Evolutionary conservation across 2,113 vertebrate species (phyloP), one percentile per base, ranked within the genome.

Genomic region (Perca flavescens): DNA sequence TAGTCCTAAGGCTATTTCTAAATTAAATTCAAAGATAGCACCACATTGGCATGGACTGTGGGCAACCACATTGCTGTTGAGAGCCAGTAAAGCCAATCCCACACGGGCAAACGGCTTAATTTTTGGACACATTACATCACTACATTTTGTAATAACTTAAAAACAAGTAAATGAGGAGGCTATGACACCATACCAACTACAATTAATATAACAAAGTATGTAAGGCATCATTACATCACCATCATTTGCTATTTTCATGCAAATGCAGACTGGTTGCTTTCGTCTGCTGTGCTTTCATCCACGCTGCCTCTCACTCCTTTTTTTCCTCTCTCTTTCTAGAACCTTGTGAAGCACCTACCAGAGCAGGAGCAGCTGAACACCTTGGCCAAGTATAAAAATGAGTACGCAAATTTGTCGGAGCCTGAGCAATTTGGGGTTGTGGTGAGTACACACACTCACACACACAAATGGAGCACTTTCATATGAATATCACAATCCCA

Each of bases 401-500:
- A 99, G 63, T 99, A 97, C 78, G 84, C 92, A 75, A 96, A 93
- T 91, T 95, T 99, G 68, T 97, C 97, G 69, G 98, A 99, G 85
- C 97, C 98, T 0, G 98, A 99, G 84, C 98, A 99, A 89, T 99
- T 99, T 92, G 97, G 96, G 65, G 94, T 99, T 86, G 96, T 98
- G 96, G 98, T 99, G 85, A 98, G 97, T 97, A 34, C 5, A 57
- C 21, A n/a, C 50, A 21, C 17, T 22, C 53, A 61, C 53, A 56
- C 49, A 49, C 71, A 58, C 56, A 58, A 4, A 28, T 25, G 5
- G 9, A 84, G 53, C 53, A 43, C 82, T 86, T 86, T 79, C 40
- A 79, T 79, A 53, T 77, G 78, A 87, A 85, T 87, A 91, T 82
- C 70, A 71, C 82, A 87, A 92, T 88, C 80, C 83, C 1, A 0